Evolutionary conservation across 1,140 invertebrate species (phyloP), one percentile per base, ranked within the genome.

Genomic region (Octopus bimaculoides): DNA sequence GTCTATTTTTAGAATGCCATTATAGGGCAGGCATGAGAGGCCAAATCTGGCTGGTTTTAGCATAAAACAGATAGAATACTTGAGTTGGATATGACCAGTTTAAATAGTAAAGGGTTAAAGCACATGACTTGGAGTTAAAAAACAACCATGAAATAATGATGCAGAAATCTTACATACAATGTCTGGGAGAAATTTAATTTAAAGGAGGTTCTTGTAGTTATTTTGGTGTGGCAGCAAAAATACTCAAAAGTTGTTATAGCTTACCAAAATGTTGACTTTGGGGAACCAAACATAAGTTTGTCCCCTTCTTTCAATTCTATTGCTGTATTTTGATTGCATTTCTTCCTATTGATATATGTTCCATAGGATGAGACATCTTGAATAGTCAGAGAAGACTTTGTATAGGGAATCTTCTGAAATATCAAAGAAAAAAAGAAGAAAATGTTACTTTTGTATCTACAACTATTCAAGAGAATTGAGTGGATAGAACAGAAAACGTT

Each of bases 331-430:
- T 85, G 79, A 54, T 83, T 73, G n/a, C 89, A 74, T 78, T 84
- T 84, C 10, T 83, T 82, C 20, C 83, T 81, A 80, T 89, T 90
- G 0, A 89, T 82, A 78, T 82, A 89, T 1, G 90, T 91, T 6
- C 90, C 91, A 87, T 89, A 91, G 82, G 91, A 91, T 5, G 90
- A 91, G 5, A 87, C 14, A 83, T 92, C 91, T 71, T 84, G 90
- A 41, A 92, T 71, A 54, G 76, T 83, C 9, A 90, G 75, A 20
- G 82, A 83, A 17, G 91, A 87, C 26, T 83, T 78, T 77, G 84
- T 84, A 5, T 83, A n/a, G 10, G 86, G 81, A 78, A 20, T 10
- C 5, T 71, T 20, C 66, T 71, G 71, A 78, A 4, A 71, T 20
- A 78, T 69, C 4, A 69, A 78, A 53, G 74, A 54, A 81, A 52